Base-by-base conservation (phyloP, 2,797 vertebrate genomes). In the Micromesistius poutassou region DNA sequence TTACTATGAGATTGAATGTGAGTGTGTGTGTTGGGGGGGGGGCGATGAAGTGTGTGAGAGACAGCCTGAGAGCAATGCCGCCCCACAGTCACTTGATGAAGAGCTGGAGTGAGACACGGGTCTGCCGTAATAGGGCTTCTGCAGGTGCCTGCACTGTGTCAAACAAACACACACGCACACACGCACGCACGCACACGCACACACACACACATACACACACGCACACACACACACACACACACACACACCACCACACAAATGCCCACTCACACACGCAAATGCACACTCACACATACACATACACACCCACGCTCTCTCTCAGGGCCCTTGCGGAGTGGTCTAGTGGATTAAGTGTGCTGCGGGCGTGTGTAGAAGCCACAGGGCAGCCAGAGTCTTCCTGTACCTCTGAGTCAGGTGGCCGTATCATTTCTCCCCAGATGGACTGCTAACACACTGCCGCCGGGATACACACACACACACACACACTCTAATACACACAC, bases 391-490 rank as follows among this genome's bases (percentile, higher is more conserved):
- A 86, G 87, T 90, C 89, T 92, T 90, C 86, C 91, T 90, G 88
- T 76, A 84, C 80, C 82, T 82, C 86, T 86, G 88, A 90, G 88
- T 89, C 89, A 85, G 86, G 87, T 77, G 84, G 89, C 90, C 92
- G 92, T 91, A 89, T 93, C 86, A 91, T 92, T 90, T 89, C 86
- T 91, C 86, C 82, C 83, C 91, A 88, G 88, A 94, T 90, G 89
- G 87, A 90, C 85, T 90, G 86, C 86, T 88, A 90, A 91, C 89
- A 91, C 87, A 89, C 86, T 91, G 55, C 85, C 89, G 88, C 87
- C 87, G 88, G 85, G 84, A 84, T 55, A 36, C 50, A 13, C 50
- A 38, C n/a, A 6, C 35, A 40, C 75, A 73, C 72, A 40, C 36
- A 28, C 72, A 40, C 72, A 73, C 72, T n/a, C n/a, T n/a, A n/a